These are phyloP conservation scores for Chelon auratus DNA, from an alignment of 2,797 vertebrate species.

Conservation along the genomic window DNA sequence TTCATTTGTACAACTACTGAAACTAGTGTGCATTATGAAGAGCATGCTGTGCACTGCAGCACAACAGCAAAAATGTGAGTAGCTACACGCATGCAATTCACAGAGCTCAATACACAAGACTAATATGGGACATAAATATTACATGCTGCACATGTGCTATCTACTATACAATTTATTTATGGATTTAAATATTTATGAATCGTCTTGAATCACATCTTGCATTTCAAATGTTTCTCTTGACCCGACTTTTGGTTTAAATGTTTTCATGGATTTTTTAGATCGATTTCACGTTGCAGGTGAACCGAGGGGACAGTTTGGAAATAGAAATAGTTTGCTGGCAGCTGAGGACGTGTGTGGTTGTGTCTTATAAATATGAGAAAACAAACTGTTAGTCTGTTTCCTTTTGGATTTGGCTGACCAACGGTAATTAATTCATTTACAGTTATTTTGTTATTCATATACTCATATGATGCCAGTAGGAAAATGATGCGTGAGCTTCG, in stretches of 20 bases:
- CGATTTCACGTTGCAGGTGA: too few species aligned
- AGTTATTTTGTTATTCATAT: neutral
- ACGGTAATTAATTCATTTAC: neutral
- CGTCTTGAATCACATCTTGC: neutral
- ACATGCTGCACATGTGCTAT: too few species aligned
- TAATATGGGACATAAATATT: neutral
- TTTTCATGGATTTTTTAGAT: too few species aligned
- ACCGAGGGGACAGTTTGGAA: too few species aligned
- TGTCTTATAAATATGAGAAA: too few species aligned
- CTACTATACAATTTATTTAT: neutral
- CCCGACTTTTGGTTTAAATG: too few species aligned
- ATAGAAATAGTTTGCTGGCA: too few species aligned
- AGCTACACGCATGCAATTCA: neutral
- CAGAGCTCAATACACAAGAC: neutral
- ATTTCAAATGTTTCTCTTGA: too few species aligned
- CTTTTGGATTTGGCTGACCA: neutral
- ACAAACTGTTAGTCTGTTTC: neutral
- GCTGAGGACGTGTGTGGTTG: too few species aligned
- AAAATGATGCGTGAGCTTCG: too few species aligned
- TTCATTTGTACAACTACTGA: conserved; percentile 6
- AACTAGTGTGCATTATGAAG: conserved; percentile 7
- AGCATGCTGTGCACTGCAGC: neutral
- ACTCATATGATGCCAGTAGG: too few species aligned
- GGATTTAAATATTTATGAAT: neutral
- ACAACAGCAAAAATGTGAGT: neutral